Conservation (phyloP, 2,797 vertebrate genomes). For the Parauchenoglanis punctatus region DNA sequence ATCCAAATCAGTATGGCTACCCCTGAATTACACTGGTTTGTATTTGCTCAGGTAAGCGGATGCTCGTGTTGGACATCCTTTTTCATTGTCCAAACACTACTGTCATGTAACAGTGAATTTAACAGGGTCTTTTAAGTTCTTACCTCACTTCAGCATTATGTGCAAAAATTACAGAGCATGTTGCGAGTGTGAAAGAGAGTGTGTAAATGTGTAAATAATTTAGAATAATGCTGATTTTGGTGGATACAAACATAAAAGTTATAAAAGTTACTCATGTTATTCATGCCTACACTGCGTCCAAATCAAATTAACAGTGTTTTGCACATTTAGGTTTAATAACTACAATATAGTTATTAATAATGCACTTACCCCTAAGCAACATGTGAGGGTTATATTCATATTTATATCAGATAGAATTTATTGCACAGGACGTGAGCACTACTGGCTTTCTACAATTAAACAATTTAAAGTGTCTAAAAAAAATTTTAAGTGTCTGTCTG, state of each 20-base stretch:
- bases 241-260: neutral
- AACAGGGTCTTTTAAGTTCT: constrained; percentile 42
- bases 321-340: neutral
- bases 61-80: constrained; percentile 26
- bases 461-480: neutral
- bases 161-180: neutral
- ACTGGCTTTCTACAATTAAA: constrained; percentile 10
- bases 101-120: constrained; percentile 26
- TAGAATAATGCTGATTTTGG: neutral
- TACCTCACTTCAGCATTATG: constrained; percentile 40
- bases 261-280: neutral
- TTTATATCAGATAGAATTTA: constrained; percentile 1
- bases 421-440: constrained; percentile 1
- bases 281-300: neutral
- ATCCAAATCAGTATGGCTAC: constrained; percentile 5
- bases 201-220: neutral
- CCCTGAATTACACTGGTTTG: constrained; percentile 10
- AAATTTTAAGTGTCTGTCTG: neutral
- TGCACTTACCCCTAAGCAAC: neutral
- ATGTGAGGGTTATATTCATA: neutral
- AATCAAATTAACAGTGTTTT: neutral
- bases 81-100: constrained; percentile 34
- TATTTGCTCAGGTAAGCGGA: constrained; percentile 42
- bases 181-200: neutral
- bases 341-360: neutral